These are phyloP conservation scores for Phocoena sinus DNA, from an alignment of 2,113 vertebrate genomes.

Conservation along the genomic window DNA sequence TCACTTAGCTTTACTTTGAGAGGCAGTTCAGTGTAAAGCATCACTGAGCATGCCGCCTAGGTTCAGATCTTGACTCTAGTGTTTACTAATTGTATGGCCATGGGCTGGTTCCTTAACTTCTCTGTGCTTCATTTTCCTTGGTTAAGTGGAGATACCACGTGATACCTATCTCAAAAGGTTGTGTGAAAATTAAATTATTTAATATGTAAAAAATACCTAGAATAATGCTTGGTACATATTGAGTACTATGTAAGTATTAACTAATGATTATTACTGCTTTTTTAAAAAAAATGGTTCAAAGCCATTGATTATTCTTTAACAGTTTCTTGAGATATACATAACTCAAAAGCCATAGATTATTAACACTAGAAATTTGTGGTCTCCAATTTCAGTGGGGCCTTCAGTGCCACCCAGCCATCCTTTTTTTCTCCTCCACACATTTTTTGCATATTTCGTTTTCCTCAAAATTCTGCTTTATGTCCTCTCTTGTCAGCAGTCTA, in stretches of 20 bases:
- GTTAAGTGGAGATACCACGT: background rate
- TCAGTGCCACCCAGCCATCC: background rate
- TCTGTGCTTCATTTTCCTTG: background rate
- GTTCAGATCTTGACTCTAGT: background rate
- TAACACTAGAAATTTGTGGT: background rate
- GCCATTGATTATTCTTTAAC: background rate
- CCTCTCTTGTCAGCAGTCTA: background rate
- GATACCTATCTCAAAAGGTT: background rate
- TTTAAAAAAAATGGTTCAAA: background rate
- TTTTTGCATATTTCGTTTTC: slow-evolving; percentile 20
- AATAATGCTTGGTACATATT: background rate
- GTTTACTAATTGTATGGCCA: background rate
- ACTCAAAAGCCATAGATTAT: background rate
- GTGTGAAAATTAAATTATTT: background rate
- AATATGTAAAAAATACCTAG: background rate
- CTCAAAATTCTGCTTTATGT: background rate
- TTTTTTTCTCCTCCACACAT: background rate
- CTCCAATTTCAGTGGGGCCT: background rate
- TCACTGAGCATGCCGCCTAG: background rate
- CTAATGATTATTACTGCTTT: background rate
- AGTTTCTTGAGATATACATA: background rate
- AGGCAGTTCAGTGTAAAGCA: background rate
- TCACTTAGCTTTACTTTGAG: background rate
- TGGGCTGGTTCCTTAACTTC: background rate
- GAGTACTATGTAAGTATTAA: background rate